Conservation (phyloP, 2,113 vertebrate species). For the Balaeniceps rex region DNA sequence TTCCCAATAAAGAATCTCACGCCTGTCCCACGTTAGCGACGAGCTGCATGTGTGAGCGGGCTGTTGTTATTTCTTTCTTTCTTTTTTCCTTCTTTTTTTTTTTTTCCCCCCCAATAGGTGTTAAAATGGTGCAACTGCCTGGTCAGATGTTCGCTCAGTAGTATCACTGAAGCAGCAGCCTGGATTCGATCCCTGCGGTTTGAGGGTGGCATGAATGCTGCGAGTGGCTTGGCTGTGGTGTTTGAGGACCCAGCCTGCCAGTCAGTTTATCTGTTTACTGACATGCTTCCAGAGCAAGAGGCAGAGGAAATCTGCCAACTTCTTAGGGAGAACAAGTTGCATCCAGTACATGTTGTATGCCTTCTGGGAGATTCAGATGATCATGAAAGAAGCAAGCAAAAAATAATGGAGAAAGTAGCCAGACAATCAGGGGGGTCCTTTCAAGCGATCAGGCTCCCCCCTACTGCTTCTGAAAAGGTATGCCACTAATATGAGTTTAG, state of each 20-base stretch:
- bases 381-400: not conserved
- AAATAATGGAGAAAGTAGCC: not conserved
- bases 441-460: not conserved
- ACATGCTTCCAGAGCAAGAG: not conserved
- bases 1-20: fast-evolving
- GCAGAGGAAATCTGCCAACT: not conserved
- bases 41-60: not conserved
- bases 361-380: not conserved
- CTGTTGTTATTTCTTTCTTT: not conserved
- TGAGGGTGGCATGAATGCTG: not conserved
- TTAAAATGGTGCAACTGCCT: not conserved
- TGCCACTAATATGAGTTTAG: not conserved
- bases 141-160: not conserved
- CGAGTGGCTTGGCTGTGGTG: not conserved
- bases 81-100: not conserved
- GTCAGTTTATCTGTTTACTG: not conserved
- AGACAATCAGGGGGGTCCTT: not conserved
- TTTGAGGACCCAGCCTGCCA: not conserved
- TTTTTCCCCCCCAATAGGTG: not conserved
- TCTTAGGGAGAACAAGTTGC: not conserved
- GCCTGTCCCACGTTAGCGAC: not conserved
- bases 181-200: not conserved
- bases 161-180: not conserved
- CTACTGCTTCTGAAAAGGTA: not conserved
- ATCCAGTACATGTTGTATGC: not conserved